A percentile compares a stretch with the other conserved stretches of the same genome.
phyloP scores from a whole-genome alignment of 2,797 vertebrate species.

The Rhynchotus rufescens region DNA sequence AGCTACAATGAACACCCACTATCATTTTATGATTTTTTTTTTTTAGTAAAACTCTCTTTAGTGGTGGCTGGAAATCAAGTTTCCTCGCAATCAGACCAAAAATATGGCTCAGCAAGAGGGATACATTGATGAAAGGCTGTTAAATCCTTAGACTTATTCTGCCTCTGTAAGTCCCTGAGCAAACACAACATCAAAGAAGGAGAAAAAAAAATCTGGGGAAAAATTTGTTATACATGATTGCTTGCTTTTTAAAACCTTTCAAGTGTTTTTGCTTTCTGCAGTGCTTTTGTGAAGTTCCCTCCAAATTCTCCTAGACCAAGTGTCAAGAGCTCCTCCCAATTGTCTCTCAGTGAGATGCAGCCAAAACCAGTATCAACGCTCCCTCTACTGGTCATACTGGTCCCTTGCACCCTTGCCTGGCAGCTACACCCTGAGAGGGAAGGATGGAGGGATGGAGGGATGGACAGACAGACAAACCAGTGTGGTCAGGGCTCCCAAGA shows the following conservation, averaged over 20 bases:
- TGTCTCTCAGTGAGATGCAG: not conserved
- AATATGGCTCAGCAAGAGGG: not conserved
- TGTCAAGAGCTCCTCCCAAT: rapidly evolving
- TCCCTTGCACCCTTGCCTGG: not conserved
- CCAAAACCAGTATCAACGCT: not conserved
- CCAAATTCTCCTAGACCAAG: not conserved
- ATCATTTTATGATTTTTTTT: too few species aligned
- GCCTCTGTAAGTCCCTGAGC: not conserved
- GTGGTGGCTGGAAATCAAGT: not conserved
- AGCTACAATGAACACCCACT: too few species aligned
- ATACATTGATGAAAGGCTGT: not conserved
- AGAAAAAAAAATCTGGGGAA: not conserved
- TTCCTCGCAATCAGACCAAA: rapidly evolving
- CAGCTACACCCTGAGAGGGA: not conserved
- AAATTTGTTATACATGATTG: not conserved
- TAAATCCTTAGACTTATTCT: not conserved
- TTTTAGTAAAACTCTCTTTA: too few species aligned
- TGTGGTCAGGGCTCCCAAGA: too few species aligned
- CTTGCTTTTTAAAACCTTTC: not conserved
- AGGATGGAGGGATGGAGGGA: not conserved
- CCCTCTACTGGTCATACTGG: constrained; percentile 32
- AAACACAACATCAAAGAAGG: not conserved
- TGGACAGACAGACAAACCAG: not conserved
- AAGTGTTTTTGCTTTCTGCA: not conserved
- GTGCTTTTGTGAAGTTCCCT: not conserved